Conservation (phyloP, 2,797 vertebrate species). For the Falco concolor region DNA sequence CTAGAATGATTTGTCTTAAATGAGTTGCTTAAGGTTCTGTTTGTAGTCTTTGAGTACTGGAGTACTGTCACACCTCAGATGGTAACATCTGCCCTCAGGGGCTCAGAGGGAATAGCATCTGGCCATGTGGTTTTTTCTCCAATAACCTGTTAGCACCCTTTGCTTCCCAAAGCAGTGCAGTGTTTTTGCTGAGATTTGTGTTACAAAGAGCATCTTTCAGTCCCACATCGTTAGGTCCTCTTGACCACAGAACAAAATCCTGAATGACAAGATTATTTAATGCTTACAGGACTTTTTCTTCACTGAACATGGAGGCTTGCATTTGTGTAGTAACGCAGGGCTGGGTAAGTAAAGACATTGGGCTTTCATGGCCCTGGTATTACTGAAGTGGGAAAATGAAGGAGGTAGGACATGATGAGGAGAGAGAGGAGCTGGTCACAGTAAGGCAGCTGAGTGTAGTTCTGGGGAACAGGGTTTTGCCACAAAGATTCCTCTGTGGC, state of each 20-base stretch:
- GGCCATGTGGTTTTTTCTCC: not conserved
- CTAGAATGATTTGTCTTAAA: conserved; percentile 26
- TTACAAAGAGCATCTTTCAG: not conserved
- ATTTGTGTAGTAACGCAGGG: not conserved
- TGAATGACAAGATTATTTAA: not conserved
- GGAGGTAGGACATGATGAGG: not conserved
- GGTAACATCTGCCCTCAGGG: not conserved
- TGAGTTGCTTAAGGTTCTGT: conserved; percentile 32
- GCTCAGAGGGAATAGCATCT: not conserved
- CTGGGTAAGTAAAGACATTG: not conserved
- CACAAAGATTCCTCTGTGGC: not conserved
- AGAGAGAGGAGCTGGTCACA: not conserved
- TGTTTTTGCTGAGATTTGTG: accelerated
- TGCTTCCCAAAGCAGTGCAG: not conserved
- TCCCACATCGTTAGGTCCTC: not conserved
- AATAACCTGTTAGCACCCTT: not conserved
- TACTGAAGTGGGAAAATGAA: not conserved
- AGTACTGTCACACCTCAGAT: not conserved
- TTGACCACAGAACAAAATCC: not conserved
- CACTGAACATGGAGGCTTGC: not conserved
- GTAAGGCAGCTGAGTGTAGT: not conserved
- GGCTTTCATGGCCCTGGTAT: not conserved
- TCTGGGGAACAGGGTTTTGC: not conserved
- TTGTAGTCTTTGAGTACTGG: not conserved
- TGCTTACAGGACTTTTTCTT: not conserved